phyloP scores from a whole-genome alignment of 2,113 vertebrate species.

The Corydoras maculifer region DNA sequence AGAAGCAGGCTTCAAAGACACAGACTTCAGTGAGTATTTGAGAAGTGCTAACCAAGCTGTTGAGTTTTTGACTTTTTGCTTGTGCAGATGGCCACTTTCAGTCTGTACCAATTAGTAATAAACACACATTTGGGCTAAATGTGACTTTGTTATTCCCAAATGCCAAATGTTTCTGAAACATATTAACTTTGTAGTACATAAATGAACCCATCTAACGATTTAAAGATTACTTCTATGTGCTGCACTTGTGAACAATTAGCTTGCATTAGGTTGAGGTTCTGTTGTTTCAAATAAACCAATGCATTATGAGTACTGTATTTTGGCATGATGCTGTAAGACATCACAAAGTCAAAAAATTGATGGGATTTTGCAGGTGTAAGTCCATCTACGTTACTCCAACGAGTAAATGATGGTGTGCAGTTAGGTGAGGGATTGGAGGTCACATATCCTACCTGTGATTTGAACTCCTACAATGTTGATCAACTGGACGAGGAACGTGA shows the following conservation, averaged over 20 bases:
- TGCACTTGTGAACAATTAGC: too few relatives aligned
- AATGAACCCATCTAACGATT: too few relatives aligned
- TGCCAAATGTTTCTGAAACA: too few relatives aligned
- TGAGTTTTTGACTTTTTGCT: too few relatives aligned
- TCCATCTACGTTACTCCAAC: slow-evolving; percentile 57
- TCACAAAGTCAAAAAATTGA: neutral
- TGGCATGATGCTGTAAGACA: neutral
- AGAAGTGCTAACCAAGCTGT: neutral
- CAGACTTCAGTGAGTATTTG: slow-evolving; percentile 53
- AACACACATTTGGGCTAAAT: too few relatives aligned
- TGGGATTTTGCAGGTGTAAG: slow-evolving; percentile 22
- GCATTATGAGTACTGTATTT: neutral
- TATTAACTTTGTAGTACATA: too few relatives aligned
- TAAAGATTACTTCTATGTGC: too few relatives aligned
- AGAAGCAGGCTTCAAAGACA: slow-evolving; percentile 63
- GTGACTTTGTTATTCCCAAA: too few relatives aligned
- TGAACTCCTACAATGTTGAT: slow-evolving; percentile 71
- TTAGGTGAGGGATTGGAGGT: slow-evolving; percentile 69
- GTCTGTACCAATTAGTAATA: too few relatives aligned
- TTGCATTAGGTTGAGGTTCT: too few relatives aligned
- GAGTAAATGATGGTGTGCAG: slow-evolving; percentile 67
- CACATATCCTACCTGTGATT: slow-evolving; percentile 74
- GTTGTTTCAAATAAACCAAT: too few relatives aligned
- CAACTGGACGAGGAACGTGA: slow-evolving; percentile 89
- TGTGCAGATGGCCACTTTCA: too few relatives aligned